Evolutionary conservation across 2,888 invertebrate genomes (phyloP).

Genomic region (Ptilodon capucinus): DNA sequence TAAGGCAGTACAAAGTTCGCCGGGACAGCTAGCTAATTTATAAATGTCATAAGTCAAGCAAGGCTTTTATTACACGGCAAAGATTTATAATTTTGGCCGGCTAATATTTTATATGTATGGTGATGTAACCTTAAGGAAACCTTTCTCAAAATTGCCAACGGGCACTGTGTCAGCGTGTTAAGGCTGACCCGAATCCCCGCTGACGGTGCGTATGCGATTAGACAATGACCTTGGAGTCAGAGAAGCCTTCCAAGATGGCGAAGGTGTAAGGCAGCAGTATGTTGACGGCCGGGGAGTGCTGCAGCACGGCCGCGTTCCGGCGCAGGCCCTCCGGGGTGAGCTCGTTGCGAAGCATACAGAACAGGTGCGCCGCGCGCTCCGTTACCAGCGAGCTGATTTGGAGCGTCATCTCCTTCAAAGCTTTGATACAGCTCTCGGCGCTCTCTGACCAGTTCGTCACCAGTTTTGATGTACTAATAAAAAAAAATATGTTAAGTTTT

Average conservation of each 20-base stretch:
- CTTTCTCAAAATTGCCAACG: too few species aligned
- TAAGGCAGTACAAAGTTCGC: too few species aligned
- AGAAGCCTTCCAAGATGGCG: slow-evolving; percentile 91
- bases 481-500: too few species aligned
- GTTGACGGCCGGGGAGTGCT: slow-evolving; percentile 84
- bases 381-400: slow-evolving; percentile 90
- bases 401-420: slow-evolving; percentile 80
- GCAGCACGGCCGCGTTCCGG: slow-evolving; percentile 57
- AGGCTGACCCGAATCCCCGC: background rate
- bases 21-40: too few species aligned
- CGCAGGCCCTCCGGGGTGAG: slow-evolving; percentile 74
- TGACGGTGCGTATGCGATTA: background rate
- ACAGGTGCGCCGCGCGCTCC: slow-evolving; percentile 88
- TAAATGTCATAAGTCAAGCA: too few species aligned
- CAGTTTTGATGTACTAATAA: slow-evolving; percentile 41
- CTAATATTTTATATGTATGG: too few species aligned
- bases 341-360: slow-evolving; percentile 89
- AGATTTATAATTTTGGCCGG: too few species aligned
- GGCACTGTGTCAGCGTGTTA: background rate
- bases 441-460: slow-evolving; percentile 46
- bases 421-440: slow-evolving; percentile 48
- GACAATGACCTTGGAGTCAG: slow-evolving; percentile 88
- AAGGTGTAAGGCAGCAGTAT: slow-evolving; percentile 92
- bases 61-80: too few species aligned
- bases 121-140: too few species aligned